Evolutionary conservation across 2,797 vertebrate species (phyloP).

Genomic region (Darevskia mixta): DNA sequence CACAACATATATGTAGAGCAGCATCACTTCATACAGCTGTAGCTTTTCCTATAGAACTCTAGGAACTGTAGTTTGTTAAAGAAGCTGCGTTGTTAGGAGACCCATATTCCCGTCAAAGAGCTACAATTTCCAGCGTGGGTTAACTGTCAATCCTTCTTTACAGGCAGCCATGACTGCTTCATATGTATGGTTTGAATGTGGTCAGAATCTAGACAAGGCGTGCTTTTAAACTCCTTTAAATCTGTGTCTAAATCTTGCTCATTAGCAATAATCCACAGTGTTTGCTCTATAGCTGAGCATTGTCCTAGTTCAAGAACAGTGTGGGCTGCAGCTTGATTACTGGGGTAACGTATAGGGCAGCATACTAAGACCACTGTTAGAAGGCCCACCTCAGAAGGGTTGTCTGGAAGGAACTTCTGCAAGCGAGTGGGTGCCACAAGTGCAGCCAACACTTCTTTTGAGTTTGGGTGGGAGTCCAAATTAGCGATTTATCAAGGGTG

Average conservation of each 20-base stretch:
- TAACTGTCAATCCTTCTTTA: no score
- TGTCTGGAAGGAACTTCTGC: background rate
- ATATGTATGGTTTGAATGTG: no score
- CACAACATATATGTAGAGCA: no score
- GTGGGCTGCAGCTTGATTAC: background rate
- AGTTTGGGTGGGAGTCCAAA: background rate
- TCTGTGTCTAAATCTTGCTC: constrained; percentile 8
- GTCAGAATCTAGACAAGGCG: background rate
- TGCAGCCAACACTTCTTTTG: background rate
- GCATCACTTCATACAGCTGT: no score
- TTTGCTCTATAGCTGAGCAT: background rate
- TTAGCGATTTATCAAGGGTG: background rate
- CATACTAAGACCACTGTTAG: background rate
- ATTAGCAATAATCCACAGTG: background rate
- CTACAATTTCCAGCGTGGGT: no score
- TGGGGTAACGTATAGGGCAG: background rate
- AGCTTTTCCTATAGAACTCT: no score
- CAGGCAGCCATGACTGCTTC: no score
- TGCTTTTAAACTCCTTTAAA: background rate
- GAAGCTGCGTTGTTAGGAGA: no score
- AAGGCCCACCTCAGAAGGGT: background rate
- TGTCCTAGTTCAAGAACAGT: constrained; percentile 1
- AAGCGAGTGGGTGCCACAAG: background rate
- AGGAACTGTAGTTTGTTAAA: no score
- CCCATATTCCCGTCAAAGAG: no score